Evolutionary conservation across 2,888 invertebrate species (phyloP).

Genomic region (Elegia similella): DNA sequence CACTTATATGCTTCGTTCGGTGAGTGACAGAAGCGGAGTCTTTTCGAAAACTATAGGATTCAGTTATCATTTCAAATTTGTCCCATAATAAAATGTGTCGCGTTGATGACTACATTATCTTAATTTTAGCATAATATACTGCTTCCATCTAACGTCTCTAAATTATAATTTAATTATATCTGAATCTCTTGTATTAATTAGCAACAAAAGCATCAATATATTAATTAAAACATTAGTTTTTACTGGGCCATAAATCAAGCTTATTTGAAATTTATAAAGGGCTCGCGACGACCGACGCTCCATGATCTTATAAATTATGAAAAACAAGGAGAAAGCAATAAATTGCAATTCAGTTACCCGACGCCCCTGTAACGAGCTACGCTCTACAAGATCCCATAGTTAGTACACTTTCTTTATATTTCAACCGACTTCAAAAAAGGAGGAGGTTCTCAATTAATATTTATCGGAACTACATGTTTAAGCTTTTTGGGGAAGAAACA

Average conservation of each 20-base stretch:
- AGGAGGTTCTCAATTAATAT: too few relatives aligned
- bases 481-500: too few relatives aligned
- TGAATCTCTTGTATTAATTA: slow-evolving; percentile 16
- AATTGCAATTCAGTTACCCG: slow-evolving; percentile 58
- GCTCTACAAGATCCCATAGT: slow-evolving; percentile 16
- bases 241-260: slow-evolving; percentile 53
- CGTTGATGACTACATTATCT: too few relatives aligned
- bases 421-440: neutral
- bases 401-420: neutral
- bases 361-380: slow-evolving; percentile 27
- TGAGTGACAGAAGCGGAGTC: too few relatives aligned
- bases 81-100: too few relatives aligned
- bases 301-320: slow-evolving; percentile 69
- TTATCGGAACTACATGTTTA: too few relatives aligned
- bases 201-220: slow-evolving; percentile 25
- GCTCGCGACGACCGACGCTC: slow-evolving; percentile 40
- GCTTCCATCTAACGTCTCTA: too few relatives aligned
- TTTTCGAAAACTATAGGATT: too few relatives aligned
- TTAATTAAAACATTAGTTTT: slow-evolving; percentile 46
- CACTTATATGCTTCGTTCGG: too few relatives aligned
- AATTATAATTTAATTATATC: too few relatives aligned
- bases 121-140: too few relatives aligned
- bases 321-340: slow-evolving; percentile 65
- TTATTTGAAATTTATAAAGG: slow-evolving; percentile 63
- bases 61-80: too few relatives aligned